Base-by-base conservation (phyloP, 1,140 invertebrate species). In the Cydia strobilella region DNA sequence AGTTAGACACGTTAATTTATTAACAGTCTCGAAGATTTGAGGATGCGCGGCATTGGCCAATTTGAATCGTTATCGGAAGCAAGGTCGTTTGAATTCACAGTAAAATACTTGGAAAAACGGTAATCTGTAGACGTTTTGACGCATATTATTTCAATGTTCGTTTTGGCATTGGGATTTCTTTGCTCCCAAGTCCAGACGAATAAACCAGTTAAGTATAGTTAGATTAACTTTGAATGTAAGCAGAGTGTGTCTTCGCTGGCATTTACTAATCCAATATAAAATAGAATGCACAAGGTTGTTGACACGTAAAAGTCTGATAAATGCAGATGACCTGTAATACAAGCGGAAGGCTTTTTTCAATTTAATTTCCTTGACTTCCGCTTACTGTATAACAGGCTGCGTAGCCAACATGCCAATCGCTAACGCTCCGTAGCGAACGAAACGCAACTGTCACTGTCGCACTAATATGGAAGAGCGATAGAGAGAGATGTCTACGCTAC, bases 1-100 rank as follows among this genome's bases (percentile, higher is more conserved):
- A 27, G 39, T 74, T 59, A n/a, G 54, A 59, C 23, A 74, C 63
- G 73, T 54, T 74, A 74, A 74, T 74, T 74, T 62, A 74, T 74
- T 74, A 39, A 25, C 35, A 39, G 48, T 48, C 27, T 62, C 31
- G 5, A 18, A 74, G 59, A 74, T 66, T 74, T 65, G 74, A 65
- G 39, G 74, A 74, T 74, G 54, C 62, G 74, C 62, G 74, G 62
- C 63, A 74, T 74, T 74, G 74, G 31, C 35, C 27, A 51, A 65
- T n/a, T 66, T 39, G n/a, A 66, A 4, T 66, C 15, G 35, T 74
- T 65, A 65, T 74, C 74, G n/a, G 74, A 74, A 74, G 23, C 74
- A 51, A 74, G 74, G 74, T 69, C 35, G 35, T 15, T 45, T 10
- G 35, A 31, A 42, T 71, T 71, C 66, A 42, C 39, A 71, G 45